Evolutionary conservation across 1,140 invertebrate species (phyloP), one percentile per base, ranked within the genome.

Genomic region (Melanaphis sacchari): DNA sequence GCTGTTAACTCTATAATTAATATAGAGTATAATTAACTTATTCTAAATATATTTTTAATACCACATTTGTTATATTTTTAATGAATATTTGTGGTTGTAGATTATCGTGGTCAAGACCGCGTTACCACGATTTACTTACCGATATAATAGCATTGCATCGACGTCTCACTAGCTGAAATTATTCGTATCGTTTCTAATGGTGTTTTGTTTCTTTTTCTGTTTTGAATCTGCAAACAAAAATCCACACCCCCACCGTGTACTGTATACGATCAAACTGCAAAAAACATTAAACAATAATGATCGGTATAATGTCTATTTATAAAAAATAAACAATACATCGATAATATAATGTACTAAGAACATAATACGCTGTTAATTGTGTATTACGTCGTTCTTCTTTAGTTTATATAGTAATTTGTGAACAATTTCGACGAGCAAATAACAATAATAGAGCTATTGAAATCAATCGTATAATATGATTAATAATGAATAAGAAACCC

Each of bases 261-360:
- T 93, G 91, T 93, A 93, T 93, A 93, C 91, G 91, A 93, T 93
- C 91, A 93, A 93, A 93, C 91, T 93, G 91, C 91, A 93, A 93
- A 93, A 93, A 54, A 93, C 81, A 93, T 85, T 84, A 93, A 93
- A 93, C 66, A 93, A 93, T 85, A 93, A 93, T 54, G 91, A 93
- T 93, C 81, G 91, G 38, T 93, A 93, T 93, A 93, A 52, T 84
- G 81, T 82, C 43, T 93, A 84, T 93, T 38, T 85, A 93, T 49
- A 85, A 38, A 21, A 49, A 93, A 93, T 38, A 93, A 84, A 93
- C 81, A 93, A 85, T 38, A 93, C 81, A 93, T 81, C 81, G 91
- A 93, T 54, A 38, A 54, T 85, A 38, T 49, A 84, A 26, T 82
- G 36, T 82, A 82, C 22, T 15, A 76, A 82, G 15, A 43, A 52